These are phyloP conservation scores for Cristatella mucedo DNA, from an alignment of 2,888 invertebrate species.

Conservation along the genomic window DNA sequence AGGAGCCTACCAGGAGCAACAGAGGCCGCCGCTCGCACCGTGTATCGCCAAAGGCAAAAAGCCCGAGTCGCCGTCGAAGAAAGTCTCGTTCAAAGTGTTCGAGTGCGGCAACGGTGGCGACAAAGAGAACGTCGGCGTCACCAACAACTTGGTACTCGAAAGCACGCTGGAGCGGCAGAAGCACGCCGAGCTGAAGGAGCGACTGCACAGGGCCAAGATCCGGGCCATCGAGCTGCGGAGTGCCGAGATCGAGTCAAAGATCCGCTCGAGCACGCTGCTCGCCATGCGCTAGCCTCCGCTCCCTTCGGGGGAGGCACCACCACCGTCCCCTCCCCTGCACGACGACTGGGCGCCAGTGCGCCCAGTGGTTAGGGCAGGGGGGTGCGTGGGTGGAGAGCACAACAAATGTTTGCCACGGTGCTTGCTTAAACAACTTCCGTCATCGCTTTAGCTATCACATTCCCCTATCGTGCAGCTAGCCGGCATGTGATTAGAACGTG, in stretches of 20 bases:
- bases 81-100: conserved; percentile 23
- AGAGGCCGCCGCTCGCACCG: too few relatives aligned
- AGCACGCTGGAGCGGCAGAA: conserved; percentile 12
- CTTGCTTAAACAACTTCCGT: too few relatives aligned
- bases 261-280: conserved; percentile 17
- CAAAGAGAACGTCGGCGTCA: conserved; percentile 16
- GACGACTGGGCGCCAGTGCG: too few relatives aligned
- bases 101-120: conserved; percentile 26
- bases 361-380: too few relatives aligned
- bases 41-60: conserved; percentile 20
- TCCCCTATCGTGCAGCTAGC: too few relatives aligned
- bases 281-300: conserved; percentile 17
- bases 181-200: conserved; percentile 20
- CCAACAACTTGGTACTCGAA: conserved; percentile 16
- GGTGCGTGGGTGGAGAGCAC: too few relatives aligned
- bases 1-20: too few relatives aligned
- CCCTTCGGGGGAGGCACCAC: too few relatives aligned
- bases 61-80: conserved; percentile 26
- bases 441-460: too few relatives aligned
- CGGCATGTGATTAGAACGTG: too few relatives aligned
- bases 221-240: conserved; percentile 17
- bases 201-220: conserved; percentile 19
- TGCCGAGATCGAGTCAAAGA: conserved; percentile 15
- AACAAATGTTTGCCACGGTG: too few relatives aligned
- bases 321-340: too few relatives aligned